Base-by-base conservation (phyloP, 30 jellyfish, hydroid and myxozoan genomes). In the Mastigias papua region DNA sequence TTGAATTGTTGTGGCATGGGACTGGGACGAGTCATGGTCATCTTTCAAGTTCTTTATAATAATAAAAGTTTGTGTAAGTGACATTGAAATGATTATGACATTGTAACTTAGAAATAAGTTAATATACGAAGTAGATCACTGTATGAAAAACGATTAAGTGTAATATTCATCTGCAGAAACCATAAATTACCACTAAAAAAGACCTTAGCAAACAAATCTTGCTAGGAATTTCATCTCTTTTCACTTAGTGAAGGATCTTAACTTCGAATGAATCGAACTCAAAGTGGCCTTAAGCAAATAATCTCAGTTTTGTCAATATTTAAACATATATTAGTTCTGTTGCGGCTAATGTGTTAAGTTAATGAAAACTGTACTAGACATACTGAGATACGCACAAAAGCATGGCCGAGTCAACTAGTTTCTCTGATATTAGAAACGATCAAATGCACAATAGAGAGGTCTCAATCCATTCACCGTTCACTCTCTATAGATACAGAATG, bases 231-330 rank as follows among this genome's bases (percentile, higher is more conserved):
- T 34, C 88, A 51, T 13, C 25, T 67, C 26, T 54, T 77, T 16
- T 77, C 37, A 34, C 19, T 49, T 62, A 20, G 57, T 51, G 76
- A 77, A 77, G 34, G 35, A 31, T 77, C 88, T 77, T 77, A 77
- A 77, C 57, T 54, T 77, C 78, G 58, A 54, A 77, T 77, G 76
- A 77, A 77, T 54, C 66, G 67, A 61, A 77, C 30, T 19, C 77
- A 77, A 77, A 77, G 66, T 67, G 64, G 42, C 67, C 88, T 51
- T 51, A 77, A 63, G 88, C 78, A 77, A 35, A 77, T 77, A 58
- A 77, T 77, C 88, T 34, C 35, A 51, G 88, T 77, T 77, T 77
- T 77, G 88, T 77, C 88, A 77, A 77, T 77, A 77, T 77, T 77
- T 60, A 77, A 37, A 27, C 35, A 22, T 34, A 68, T 72, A 29